Base-by-base conservation (phyloP, 1,140 invertebrate genomes). In the Goniozus legneri region DNA sequence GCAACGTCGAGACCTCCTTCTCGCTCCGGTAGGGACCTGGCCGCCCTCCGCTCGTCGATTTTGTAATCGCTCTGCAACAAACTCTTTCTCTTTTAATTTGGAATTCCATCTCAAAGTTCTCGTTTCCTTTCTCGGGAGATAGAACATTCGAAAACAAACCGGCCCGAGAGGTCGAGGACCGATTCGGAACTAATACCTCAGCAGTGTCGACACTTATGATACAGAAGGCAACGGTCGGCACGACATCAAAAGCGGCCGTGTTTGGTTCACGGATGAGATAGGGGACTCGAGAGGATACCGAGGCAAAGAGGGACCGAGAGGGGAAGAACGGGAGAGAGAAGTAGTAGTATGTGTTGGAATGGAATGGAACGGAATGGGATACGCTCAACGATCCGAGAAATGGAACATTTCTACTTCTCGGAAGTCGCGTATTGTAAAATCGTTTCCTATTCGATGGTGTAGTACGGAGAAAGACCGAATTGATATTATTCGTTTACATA, bases 381-480 rank as follows among this genome's bases (percentile, higher is more conserved):
- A 50, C 37, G 18, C 43, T 36, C 22, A n/a, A 14, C 48, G 32
- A 32, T 34, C 18, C 24, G 40, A 40, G 49, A 21, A 51, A 38
- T 33, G 30, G 43, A 57, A 52, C 34, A 43, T 40, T 53, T 54
- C 47, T 58, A 54, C 50, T 58, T 58, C 56, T 58, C 41, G 44
- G 56, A 56, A 54, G 37, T n/a, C 38, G 40, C 34, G 19, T 32
- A 27, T 43, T 33, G 41, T 18, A 15, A 50, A 37, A 58, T 54
- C 24, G 13, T 54, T 58, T 54, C 32, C 32, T 42, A 33, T 58
- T 44, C 55, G 58, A 47, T 58, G 46, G 56, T 50, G 56, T 58
- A 58, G 55, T 27, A 18, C 24, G 2, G 10, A 16, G 20, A 14
- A 8, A 2, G 30, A 22, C 15, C n/a, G 21, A 56, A 37, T 50